Base-by-base conservation (phyloP, 2,888 invertebrate genomes). In the Yponomeuta plumbellus region DNA sequence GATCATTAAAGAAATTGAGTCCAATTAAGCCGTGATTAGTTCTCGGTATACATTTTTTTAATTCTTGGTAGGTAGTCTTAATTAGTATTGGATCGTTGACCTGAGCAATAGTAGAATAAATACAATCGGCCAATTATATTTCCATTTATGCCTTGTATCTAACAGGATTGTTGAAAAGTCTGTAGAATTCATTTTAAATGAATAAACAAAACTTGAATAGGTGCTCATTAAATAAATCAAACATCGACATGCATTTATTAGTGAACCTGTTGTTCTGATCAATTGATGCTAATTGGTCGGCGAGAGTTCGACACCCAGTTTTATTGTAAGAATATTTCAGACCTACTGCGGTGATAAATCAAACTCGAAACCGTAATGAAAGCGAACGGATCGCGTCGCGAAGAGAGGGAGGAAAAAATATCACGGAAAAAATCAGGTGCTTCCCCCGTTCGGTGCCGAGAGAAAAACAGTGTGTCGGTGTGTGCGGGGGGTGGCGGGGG, bases 341-440 rank as follows among this genome's bases (percentile, higher is more conserved):
- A 84, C 80, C 83, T 80, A 83, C 84, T 80, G 87, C 84, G 88
- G 88, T 89, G 90, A 91, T 91, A 91, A 91, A 91, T 91, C 91
- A 90, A 91, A 91, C 91, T 90, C 86, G 88, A 90, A 88, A 89
- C 89, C 91, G 88, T 90, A 91, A 91, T 91, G 90, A 91, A 91
- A 91, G 90, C 90, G 90, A 91, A 89, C 90, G 90, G 90, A 90
- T 90, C 89, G 89, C 89, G 89, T 88, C 88, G 90, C 88, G 88
- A 87, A 86, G 87, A 86, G 86, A 84, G 83, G 87, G 88, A 87
- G 90, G 88, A 88, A 89, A 89, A 91, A 91, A 89, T 90, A 90
- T 90, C 90, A 89, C 89, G 89, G 90, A 89, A 91, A 91, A 90
- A 91, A 91, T 90, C 90, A 90, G 90, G 90, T 91, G 90, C 89